A percentile compares a stretch with the other conserved stretches of the same genome.
These are phyloP conservation scores for Yasuhikotakia modesta DNA, from an alignment of 2,797 vertebrate genomes.

Conservation along the genomic window DNA sequence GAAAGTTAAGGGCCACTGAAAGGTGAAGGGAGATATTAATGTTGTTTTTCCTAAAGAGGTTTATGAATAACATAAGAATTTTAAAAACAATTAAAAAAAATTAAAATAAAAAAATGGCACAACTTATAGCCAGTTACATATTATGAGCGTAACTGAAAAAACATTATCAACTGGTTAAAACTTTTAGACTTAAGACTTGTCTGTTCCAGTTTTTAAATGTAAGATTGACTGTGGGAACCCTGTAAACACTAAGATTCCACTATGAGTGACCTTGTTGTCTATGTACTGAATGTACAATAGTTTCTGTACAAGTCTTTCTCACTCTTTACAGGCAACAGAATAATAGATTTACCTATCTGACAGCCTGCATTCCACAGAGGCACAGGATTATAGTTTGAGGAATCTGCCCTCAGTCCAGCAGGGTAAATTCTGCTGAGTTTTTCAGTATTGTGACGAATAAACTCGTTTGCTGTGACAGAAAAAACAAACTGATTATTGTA, in stretches of 20 bases:
- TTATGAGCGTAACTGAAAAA: too few species aligned
- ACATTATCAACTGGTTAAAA: too few species aligned
- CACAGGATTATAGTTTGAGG: constrained; percentile 91
- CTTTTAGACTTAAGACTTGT: too few species aligned
- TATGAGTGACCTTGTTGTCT: neutral
- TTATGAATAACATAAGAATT: too few species aligned
- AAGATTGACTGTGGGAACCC: neutral
- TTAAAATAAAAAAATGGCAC: too few species aligned
- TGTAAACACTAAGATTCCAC: neutral
- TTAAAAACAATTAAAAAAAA: too few species aligned
- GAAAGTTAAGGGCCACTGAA: constrained; percentile 95
- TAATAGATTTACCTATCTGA: constrained; percentile 72
- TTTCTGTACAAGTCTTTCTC: neutral
- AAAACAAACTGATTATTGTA: neutral
- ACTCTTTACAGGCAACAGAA: neutral
- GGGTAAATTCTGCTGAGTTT: constrained; percentile 94
- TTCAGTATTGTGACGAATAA: constrained; percentile 82
- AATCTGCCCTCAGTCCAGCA: constrained; percentile 86
- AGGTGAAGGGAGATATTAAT: neutral
- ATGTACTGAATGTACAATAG: neutral
- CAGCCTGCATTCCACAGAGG: constrained; percentile 93
- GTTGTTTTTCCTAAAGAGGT: neutral
- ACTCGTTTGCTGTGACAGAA: constrained; percentile 74
- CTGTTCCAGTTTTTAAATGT: too few species aligned
- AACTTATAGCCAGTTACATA: too few species aligned